Conservation (phyloP, 2,888 invertebrate species). For the Drosophila atripex region DNA sequence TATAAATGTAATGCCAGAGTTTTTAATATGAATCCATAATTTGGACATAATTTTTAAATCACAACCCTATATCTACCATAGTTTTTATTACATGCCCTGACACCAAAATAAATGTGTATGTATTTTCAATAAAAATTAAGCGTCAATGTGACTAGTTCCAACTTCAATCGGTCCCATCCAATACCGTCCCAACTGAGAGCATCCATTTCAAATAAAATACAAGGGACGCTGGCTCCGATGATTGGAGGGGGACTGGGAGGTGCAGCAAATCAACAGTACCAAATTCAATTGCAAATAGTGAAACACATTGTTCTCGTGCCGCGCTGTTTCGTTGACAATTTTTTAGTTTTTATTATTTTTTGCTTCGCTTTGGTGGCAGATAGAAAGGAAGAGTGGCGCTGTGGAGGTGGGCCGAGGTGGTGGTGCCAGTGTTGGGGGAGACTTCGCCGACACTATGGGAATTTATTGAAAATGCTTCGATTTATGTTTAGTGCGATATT, state of each 20-base stretch:
- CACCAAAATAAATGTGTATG: background rate
- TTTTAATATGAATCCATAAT: background rate
- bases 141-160: conserved; percentile 8
- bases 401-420: background rate
- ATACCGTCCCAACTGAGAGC: background rate
- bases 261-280: conserved; percentile 58
- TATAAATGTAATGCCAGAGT: background rate
- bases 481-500: conserved; percentile 73
- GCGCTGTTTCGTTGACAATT: conserved; percentile 66
- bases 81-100: background rate
- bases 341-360: conserved; percentile 51
- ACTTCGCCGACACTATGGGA: conserved; percentile 44
- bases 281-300: conserved; percentile 72
- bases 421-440: conserved; percentile 5
- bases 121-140: conserved; percentile 2
- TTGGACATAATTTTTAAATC: background rate
- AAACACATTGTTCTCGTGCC: conserved; percentile 65
- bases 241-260: background rate
- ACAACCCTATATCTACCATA: background rate
- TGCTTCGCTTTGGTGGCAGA: conserved; percentile 23
- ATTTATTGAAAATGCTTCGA: conserved; percentile 76
- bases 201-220: conserved; percentile 43
- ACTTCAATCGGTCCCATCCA: background rate
- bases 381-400: background rate
- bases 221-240: conserved; percentile 7